Conservation (phyloP, 2,797 vertebrate genomes). For the Lophotriccus pileatus region DNA sequence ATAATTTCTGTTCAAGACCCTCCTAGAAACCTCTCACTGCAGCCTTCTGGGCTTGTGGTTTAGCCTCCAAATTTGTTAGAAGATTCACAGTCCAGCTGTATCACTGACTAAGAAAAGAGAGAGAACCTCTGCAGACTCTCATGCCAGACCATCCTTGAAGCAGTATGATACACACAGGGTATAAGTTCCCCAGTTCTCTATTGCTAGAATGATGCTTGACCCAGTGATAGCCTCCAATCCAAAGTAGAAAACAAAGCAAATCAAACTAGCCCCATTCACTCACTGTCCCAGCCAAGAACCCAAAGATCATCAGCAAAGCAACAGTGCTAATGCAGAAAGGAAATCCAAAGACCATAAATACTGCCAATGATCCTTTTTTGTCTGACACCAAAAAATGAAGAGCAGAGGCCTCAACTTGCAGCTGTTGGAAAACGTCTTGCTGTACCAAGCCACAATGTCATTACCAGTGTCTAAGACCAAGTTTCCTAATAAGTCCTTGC, state of each 20-base stretch:
- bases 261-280: neutral
- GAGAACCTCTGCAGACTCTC: neutral
- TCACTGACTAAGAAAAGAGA: neutral
- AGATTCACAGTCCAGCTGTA: neutral
- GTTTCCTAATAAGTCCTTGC: neutral
- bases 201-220: neutral
- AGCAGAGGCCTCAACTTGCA: neutral
- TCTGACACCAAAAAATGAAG: neutral
- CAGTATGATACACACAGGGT: neutral
- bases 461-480: neutral
- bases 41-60: neutral
- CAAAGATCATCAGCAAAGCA: neutral
- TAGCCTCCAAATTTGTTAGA: neutral
- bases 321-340: neutral
- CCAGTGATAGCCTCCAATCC: neutral
- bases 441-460: neutral
- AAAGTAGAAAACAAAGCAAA: neutral
- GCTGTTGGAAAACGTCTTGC: neutral
- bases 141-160: neutral
- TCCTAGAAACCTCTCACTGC: neutral
- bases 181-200: neutral
- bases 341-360: neutral
- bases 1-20: accelerated
- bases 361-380: neutral
- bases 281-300: neutral